These are phyloP conservation scores for Alitta virens DNA, from an alignment of 2,888 invertebrate genomes.

Conservation along the genomic window DNA sequence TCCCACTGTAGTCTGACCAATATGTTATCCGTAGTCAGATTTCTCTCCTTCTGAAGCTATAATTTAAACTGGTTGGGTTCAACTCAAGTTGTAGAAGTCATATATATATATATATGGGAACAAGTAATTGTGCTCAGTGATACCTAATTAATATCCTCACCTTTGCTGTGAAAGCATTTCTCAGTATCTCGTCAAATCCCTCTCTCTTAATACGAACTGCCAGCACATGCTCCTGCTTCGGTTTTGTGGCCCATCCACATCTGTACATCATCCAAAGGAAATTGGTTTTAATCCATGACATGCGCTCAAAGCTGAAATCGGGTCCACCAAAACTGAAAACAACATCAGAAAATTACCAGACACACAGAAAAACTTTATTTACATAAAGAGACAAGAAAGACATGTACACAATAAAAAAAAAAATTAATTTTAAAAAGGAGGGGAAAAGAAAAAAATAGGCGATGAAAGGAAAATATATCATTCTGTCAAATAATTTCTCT, in stretches of 20 bases:
- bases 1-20: constrained; percentile 49
- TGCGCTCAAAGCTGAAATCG: constrained; percentile 36
- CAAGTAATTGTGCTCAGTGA: too few species aligned
- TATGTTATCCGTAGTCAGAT: constrained; percentile 27
- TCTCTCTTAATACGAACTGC: constrained; percentile 37
- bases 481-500: too few species aligned
- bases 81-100: too few species aligned
- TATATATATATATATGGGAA: too few species aligned
- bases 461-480: too few species aligned
- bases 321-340: constrained; percentile 41
- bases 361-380: neutral
- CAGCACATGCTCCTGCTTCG: constrained; percentile 40
- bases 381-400: neutral
- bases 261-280: constrained; percentile 54
- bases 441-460: too few species aligned
- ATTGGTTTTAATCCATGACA: constrained; percentile 53
- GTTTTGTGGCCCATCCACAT: constrained; percentile 48
- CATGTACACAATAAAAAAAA: neutral
- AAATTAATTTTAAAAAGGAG: neutral
- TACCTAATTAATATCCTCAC: constrained; percentile 23
- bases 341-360: too few species aligned
- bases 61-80: too few species aligned
- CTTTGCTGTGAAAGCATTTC: constrained; percentile 34
- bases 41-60: constrained; percentile 34
- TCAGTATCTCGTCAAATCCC: constrained; percentile 41